Evolutionary conservation across 2,113 vertebrate genomes (phyloP).

Genomic region (Rhinopomastus cyanomelas): DNA sequence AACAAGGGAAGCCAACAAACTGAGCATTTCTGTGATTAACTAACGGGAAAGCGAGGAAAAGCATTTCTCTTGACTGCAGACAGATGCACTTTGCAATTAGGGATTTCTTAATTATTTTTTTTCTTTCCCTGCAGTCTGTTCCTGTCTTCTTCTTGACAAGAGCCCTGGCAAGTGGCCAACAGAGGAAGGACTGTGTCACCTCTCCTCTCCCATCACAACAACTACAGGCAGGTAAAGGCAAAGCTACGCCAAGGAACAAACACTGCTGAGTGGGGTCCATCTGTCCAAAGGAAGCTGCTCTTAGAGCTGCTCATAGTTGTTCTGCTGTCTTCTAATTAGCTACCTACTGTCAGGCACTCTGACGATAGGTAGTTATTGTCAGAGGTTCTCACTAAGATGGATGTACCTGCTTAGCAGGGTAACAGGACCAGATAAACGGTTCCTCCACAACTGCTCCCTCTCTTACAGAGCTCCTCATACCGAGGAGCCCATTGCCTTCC

Average conservation of each 20-base stretch:
- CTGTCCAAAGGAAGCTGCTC: slow-evolving; percentile 40
- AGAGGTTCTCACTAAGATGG: not conserved
- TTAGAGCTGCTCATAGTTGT: not conserved
- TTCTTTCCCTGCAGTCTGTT: not conserved
- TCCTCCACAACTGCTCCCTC: not conserved
- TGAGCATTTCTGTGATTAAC: not conserved
- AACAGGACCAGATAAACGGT: not conserved
- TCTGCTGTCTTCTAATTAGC: slow-evolving; percentile 33
- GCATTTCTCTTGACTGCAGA: not conserved
- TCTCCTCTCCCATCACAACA: not conserved
- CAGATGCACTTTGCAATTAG: not conserved
- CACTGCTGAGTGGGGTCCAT: slow-evolving; percentile 6
- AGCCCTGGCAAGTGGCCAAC: not conserved
- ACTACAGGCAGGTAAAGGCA: not conserved
- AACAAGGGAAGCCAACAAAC: not conserved
- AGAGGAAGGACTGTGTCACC: not conserved
- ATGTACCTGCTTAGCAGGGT: not conserved
- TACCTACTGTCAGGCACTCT: not conserved
- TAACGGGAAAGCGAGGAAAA: not conserved
- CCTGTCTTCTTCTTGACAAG: not conserved
- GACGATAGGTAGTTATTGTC: too few relatives aligned
- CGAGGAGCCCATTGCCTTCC: not conserved
- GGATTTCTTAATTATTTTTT: not conserved
- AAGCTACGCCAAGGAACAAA: not conserved
- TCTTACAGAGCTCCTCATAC: too few relatives aligned